Evolutionary conservation across 2,113 vertebrate genomes (phyloP).

Genomic region (Alectura lathami): DNA sequence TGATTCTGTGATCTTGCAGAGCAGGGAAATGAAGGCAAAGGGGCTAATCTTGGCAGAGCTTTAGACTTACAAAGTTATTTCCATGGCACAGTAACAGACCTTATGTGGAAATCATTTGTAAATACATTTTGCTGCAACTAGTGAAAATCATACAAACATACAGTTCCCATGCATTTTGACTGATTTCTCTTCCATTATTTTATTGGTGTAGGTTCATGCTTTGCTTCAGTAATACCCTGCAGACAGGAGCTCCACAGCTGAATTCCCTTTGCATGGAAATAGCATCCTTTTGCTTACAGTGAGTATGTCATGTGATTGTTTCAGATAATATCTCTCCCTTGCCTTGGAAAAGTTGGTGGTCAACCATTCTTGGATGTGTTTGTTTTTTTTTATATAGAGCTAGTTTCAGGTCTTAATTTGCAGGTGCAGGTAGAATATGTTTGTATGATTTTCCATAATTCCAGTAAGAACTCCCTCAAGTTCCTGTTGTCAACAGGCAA

Average conservation of each 20-base stretch:
- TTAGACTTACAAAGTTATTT: not conserved
- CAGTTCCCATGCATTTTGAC: not conserved
- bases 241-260: not conserved
- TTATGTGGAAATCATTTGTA: not conserved
- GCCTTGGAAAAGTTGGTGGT: not conserved
- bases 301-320: not conserved
- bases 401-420: not conserved
- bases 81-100: rapidly evolving
- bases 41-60: not conserved
- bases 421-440: not conserved
- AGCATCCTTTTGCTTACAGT: not conserved
- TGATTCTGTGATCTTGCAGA: too few species aligned
- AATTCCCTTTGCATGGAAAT: not conserved
- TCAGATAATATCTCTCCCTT: not conserved
- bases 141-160: not conserved
- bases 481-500: not conserved
- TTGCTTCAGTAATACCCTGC: not conserved
- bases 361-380: not conserved
- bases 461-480: not conserved
- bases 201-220: not conserved
- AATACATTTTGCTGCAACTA: not conserved
- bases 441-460: not conserved
- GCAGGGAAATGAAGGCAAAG: not conserved
- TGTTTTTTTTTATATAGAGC: not conserved
- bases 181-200: not conserved